Evolutionary conservation across 2,888 invertebrate genomes (phyloP), one percentile per base, ranked within the genome.

Genomic region (Muscina levida): DNA sequence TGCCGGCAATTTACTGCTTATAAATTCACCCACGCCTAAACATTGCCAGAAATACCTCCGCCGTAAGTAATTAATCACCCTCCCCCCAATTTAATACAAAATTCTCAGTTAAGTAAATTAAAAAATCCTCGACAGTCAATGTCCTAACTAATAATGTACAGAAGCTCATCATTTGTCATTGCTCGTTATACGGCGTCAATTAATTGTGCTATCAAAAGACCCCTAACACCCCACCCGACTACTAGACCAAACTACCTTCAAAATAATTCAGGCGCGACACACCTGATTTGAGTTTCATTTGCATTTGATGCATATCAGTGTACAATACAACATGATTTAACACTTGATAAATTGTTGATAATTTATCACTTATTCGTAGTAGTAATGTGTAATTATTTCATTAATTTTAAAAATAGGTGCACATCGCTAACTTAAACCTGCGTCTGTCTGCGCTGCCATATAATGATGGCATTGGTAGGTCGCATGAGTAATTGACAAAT

Each of bases 331-430:
- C 31, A 72, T 62, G 44, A 72, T 42, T 57, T 71, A 71, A n/a
- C 57, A 51, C 46, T 65, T 79, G 66, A 74, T 74, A 71, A 79
- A 79, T 79, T 79, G 66, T 66, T 79, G 3, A 56, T 71, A 79
- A 79, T 57, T 71, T 71, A 44, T 79, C 56, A 66, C 44, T 79
- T 48, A 74, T 79, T 24, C 65, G 31, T 39, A 26, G 31, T 39
- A 26, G 65, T 51, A 39, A 37, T 78, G 53, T 70, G 37, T 66
- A 74, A 74, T 74, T 79, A 74, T 73, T 56, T 46, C 65, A 78
- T 71, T 73, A 74, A 70, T 53, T 53, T 31, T 44, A 13, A 42
- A 42, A 42, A 42, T 44, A 56, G 22, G 56, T n/a, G n/a, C n/a
- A n/a, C n/a, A n/a, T n/a, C n/a, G n/a, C n/a, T n/a, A n/a, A n/a